These are phyloP conservation scores for Cisticola juncidis DNA, from an alignment of 2,113 vertebrate species.

Conservation along the genomic window DNA sequence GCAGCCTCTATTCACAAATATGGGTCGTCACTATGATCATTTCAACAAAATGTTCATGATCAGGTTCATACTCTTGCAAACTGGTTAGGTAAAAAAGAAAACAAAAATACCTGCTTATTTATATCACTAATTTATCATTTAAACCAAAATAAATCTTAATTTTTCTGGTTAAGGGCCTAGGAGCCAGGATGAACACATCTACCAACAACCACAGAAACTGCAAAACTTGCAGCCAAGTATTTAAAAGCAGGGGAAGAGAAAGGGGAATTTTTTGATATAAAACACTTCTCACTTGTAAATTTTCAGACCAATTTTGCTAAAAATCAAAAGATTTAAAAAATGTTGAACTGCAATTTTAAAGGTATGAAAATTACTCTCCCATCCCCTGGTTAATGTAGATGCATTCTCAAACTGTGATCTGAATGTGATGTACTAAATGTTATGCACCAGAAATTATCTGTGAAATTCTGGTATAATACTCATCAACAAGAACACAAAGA, in stretches of 20 bases:
- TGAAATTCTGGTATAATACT: neutral
- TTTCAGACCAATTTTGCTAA: neutral
- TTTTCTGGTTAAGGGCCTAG: neutral
- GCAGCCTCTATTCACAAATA: neutral
- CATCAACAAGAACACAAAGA: accelerated
- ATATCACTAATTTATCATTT: neutral
- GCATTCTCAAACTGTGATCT: neutral
- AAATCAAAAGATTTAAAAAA: neutral
- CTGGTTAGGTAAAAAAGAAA: neutral
- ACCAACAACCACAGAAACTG: neutral
- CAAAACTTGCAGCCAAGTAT: neutral
- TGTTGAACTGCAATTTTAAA: neutral
- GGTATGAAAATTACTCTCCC: neutral
- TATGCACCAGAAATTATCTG: neutral
- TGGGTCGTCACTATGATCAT: neutral
- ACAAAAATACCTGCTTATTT: neutral
- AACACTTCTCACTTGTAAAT: neutral
- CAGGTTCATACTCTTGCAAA: neutral
- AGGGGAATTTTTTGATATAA: neutral
- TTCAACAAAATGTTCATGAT: neutral
- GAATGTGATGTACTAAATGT: neutral
- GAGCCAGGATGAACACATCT: neutral
- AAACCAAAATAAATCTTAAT: neutral
- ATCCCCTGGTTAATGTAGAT: neutral
- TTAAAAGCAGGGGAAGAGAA: neutral